A percentile compares a stretch with the other conserved stretches of the same genome.
These are phyloP conservation scores for Pseudomyrmex flavicornis DNA, from an alignment of 1,140 invertebrate genomes.

Conservation along the genomic window DNA sequence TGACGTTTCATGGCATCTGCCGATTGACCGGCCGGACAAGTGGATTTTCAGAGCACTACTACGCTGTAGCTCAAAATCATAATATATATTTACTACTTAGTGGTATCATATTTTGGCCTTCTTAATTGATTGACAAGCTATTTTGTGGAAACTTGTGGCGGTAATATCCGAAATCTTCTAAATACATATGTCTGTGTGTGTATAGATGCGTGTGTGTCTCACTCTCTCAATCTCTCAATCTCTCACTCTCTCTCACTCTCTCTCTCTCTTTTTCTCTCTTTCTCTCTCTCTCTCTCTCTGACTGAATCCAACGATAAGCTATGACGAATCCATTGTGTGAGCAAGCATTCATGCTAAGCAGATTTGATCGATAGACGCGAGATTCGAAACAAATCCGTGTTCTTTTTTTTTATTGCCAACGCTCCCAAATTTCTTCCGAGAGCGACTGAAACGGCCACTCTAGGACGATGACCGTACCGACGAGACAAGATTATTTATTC, in stretches of 20 bases:
- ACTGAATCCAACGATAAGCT: slow-evolving; percentile 70
- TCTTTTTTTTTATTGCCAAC: neutral
- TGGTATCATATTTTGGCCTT: slow-evolving; percentile 18
- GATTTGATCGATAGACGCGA: slow-evolving; percentile 58
- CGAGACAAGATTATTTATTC: slow-evolving; percentile 13
- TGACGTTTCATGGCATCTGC: slow-evolving; percentile 59
- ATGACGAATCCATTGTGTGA: slow-evolving; percentile 76
- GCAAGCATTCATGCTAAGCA: slow-evolving; percentile 81
- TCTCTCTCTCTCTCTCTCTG: slow-evolving; percentile 40
- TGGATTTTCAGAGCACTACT: slow-evolving; percentile 9
- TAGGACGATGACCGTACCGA: slow-evolving; percentile 63
- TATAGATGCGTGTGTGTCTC: too few species aligned
- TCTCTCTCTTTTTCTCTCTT: slow-evolving; percentile 33
- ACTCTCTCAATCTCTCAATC: too few species aligned
- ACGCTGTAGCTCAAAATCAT: slow-evolving; percentile 12
- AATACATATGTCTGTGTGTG: neutral
- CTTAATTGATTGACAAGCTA: slow-evolving; percentile 31
- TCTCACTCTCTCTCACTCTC: slow-evolving; percentile 9
- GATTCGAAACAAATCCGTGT: slow-evolving; percentile 12
- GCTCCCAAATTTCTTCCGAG: slow-evolving; percentile 28
- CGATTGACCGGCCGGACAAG: slow-evolving; percentile 60
- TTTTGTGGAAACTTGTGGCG: slow-evolving; percentile 39
- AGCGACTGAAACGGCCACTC: neutral
- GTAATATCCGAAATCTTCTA: slow-evolving; percentile 37
- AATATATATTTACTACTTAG: slow-evolving; percentile 1